These are phyloP conservation scores for Lutjanus campechanus DNA, from an alignment of 2,797 vertebrate genomes.

Conservation along the genomic window DNA sequence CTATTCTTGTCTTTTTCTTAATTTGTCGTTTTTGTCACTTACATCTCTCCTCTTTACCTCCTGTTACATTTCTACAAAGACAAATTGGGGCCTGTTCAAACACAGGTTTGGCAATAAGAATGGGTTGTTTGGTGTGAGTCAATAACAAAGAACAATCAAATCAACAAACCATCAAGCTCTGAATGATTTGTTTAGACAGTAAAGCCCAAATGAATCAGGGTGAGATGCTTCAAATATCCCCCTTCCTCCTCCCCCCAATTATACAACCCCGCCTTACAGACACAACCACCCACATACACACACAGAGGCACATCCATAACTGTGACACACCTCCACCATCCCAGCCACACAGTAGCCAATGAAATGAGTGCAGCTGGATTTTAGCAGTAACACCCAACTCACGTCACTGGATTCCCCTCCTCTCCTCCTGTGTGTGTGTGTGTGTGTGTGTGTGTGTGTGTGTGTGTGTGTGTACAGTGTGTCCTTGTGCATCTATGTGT, in stretches of 20 bases:
- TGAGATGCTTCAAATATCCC: constrained; percentile 52
- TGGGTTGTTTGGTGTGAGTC: background rate
- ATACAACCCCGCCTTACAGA: constrained; percentile 17
- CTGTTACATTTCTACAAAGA: constrained; percentile 6
- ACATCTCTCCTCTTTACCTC: background rate
- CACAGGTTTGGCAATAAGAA: background rate
- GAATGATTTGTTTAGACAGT: constrained; percentile 68
- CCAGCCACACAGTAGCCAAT: constrained; percentile 65
- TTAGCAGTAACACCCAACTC: constrained; percentile 66
- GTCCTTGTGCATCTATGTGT: constrained; percentile 63
- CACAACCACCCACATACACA: constrained; percentile 25
- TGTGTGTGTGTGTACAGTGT: constrained; percentile 28
- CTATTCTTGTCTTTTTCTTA: background rate
- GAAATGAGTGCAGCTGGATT: constrained; percentile 51
- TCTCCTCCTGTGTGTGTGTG: constrained; percentile 26
- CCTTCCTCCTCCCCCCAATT: constrained; percentile 17
- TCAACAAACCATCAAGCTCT: constrained; percentile 11
- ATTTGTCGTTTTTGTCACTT: background rate
- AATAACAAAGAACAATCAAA: constrained; percentile 58
- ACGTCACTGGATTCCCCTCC: constrained; percentile 61
- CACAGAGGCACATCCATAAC: background rate
- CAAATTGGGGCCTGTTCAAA: background rate
- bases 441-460: constrained; percentile 23
- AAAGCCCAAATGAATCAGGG: constrained; percentile 60
- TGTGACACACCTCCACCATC: constrained; percentile 58